Conservation (phyloP, 1,140 invertebrate genomes). For the Hylyphantes graminicola region DNA sequence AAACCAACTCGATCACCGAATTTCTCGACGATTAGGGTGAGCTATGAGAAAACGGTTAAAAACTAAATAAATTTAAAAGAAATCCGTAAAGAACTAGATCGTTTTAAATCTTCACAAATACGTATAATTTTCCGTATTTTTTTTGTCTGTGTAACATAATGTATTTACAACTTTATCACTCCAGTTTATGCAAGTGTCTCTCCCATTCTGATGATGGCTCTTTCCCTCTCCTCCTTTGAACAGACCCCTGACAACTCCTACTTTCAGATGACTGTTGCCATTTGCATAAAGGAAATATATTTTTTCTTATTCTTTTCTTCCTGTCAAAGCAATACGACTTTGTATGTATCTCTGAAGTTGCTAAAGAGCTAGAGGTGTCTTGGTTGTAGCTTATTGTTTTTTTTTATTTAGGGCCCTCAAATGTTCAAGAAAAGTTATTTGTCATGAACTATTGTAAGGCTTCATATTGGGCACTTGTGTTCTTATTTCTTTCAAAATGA, state of each 20-base stretch:
- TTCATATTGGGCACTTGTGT: too few species aligned
- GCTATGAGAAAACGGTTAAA: too few species aligned
- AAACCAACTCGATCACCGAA: too few species aligned
- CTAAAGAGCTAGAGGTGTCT: background rate
- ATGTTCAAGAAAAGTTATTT: background rate
- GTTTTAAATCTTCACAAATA: too few species aligned
- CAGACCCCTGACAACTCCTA: constrained; percentile 28
- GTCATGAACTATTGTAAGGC: too few species aligned
- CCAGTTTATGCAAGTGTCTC: constrained; percentile 5
- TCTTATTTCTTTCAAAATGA: too few species aligned
- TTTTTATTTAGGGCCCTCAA: background rate
- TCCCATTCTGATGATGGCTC: constrained; percentile 32
- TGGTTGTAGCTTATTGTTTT: background rate
- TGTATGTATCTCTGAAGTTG: background rate
- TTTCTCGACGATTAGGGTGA: too few species aligned
- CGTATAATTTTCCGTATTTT: too few species aligned
- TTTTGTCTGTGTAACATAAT: too few species aligned
- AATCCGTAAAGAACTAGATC: too few species aligned
- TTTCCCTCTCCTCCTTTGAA: background rate
- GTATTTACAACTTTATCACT: background rate
- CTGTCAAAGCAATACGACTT: background rate
- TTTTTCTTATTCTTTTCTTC: background rate
- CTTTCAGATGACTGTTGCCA: constrained; percentile 16
- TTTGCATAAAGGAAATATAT: constrained; percentile 1
- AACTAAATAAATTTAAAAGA: too few species aligned